A percentile compares a stretch with the other conserved stretches of the same genome.
These are phyloP conservation scores for Bursaphelenchus okinawaensis DNA, from an alignment of 2,888 invertebrate genomes.

Conservation along the genomic window DNA sequence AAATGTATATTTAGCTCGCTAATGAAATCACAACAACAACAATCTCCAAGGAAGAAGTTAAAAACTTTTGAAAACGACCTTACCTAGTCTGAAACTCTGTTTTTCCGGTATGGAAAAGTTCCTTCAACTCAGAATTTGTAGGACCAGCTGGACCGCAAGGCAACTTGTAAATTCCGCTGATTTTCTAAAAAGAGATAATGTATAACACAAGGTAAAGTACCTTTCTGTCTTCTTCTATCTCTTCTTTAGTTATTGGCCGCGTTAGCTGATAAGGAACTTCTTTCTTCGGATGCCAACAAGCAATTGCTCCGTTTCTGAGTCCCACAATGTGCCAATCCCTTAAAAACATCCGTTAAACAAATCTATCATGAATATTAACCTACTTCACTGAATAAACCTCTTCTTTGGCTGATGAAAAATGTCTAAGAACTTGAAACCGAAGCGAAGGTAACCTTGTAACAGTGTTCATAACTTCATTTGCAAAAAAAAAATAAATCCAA, in stretches of 20 bases:
- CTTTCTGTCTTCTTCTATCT: slow-evolving; percentile 19
- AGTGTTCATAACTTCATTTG: too few species aligned
- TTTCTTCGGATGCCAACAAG: slow-evolving; percentile 52
- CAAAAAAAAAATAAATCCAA: too few species aligned
- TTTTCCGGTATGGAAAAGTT: slow-evolving; percentile 59
- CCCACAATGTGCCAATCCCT: slow-evolving; percentile 6
- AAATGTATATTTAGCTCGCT: too few species aligned
- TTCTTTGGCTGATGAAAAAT: too few species aligned
- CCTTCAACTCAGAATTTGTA: slow-evolving; percentile 56
- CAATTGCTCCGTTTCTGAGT: slow-evolving; percentile 44
- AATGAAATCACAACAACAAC: neutral
- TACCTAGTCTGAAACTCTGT: slow-evolving; percentile 59
- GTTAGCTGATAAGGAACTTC: slow-evolving; percentile 51
- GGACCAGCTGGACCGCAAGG: slow-evolving; percentile 47
- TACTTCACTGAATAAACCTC: too few species aligned
- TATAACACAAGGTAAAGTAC: slow-evolving; percentile 13
- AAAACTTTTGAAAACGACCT: too few species aligned
- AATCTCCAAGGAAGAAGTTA: too few species aligned
- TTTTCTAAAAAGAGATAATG: slow-evolving; percentile 1
- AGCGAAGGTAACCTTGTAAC: too few species aligned
- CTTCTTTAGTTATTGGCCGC: slow-evolving; percentile 33
- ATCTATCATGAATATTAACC: too few species aligned
- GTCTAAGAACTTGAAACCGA: too few species aligned
- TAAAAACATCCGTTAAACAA: neutral
- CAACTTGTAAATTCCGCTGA: neutral